Evolutionary conservation across 2,888 invertebrate species (phyloP), one percentile per base, ranked within the genome.

Genomic region (Agrochola circellaris): DNA sequence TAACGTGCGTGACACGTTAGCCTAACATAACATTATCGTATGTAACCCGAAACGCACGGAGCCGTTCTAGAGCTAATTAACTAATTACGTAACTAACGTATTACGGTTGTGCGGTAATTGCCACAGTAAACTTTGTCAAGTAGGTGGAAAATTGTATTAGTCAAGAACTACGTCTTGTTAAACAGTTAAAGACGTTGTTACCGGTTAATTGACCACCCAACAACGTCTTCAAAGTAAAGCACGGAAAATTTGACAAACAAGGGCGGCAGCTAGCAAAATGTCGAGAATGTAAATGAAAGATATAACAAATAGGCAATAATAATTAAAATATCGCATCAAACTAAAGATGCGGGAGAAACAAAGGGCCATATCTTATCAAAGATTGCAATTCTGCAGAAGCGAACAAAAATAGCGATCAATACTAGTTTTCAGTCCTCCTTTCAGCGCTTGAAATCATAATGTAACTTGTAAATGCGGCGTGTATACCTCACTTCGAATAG

Each of bases 41-140:
- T 26, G 48, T 48, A 78, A 51, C 56, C 69, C 73, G 56, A 64
- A 82, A 73, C 74, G 66, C 69, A 67, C 38, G 58, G 74, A 54
- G 26, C 60, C 58, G 64, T 83, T 83, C 75, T 75, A 69, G 67
- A 73, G 67, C 72, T 82, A 83, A 82, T 83, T 83, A 75, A 79
- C 79, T 82, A 83, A 82, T 79, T 65, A 79, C 83, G 61, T 42
- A 69, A 65, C 75, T 75, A 74, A 79, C 68, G 58, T 75, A 82
- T 64, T 75, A 82, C 73, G 69, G 61, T 65, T 42, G 48, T 65
- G 56, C 23, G 60, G 54, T 79, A 82, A 75, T 75, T 83, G 68
- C 11, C 11, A n/a, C 58, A 56, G 38, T 75, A 66, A 79, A 82
- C 61, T 69, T 83, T 69, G 75, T 69, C 68, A 79, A 70, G 69